phyloP scores from a whole-genome alignment of 2,888 invertebrate genomes.

The Colletes collaris region DNA sequence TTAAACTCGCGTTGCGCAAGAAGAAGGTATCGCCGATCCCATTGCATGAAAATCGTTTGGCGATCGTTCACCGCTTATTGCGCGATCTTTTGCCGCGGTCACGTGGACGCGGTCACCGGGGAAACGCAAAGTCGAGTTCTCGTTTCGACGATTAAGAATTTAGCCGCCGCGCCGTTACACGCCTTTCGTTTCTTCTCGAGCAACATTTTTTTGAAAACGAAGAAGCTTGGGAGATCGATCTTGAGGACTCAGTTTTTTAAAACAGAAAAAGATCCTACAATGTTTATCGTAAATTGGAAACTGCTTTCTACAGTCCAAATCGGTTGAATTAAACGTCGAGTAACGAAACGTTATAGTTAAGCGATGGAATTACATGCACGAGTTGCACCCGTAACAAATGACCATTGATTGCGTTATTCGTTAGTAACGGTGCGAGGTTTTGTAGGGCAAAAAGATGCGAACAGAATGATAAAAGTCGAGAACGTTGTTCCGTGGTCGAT shows the following conservation, averaged over 20 bases:
- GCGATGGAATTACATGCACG: background rate
- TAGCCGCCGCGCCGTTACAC: background rate
- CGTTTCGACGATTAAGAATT: conserved; percentile 11
- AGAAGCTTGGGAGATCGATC: no score
- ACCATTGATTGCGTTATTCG: background rate
- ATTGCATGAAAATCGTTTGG: conserved; percentile 27
- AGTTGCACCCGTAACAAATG: background rate
- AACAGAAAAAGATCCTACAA: no score
- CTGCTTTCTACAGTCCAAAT: no score
- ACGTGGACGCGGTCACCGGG: conserved; percentile 5
- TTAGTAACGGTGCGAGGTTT: background rate
- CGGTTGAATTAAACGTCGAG: background rate
- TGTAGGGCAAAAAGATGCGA: background rate
- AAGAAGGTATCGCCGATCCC: conserved; percentile 65
- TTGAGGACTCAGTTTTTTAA: no score
- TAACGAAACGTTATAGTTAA: background rate
- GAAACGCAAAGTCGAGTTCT: background rate
- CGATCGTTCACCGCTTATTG: conserved; percentile 25
- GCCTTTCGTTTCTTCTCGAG: background rate
- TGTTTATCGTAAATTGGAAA: no score
- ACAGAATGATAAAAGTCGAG: background rate
- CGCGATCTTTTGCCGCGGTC: conserved; percentile 32
- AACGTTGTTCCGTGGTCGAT: background rate
- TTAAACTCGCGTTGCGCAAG: conserved; percentile 57
- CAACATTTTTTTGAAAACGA: background rate